Evolutionary conservation across 2,797 vertebrate species (phyloP), one percentile per base, ranked within the genome.

Genomic region (Emys orbicularis): DNA sequence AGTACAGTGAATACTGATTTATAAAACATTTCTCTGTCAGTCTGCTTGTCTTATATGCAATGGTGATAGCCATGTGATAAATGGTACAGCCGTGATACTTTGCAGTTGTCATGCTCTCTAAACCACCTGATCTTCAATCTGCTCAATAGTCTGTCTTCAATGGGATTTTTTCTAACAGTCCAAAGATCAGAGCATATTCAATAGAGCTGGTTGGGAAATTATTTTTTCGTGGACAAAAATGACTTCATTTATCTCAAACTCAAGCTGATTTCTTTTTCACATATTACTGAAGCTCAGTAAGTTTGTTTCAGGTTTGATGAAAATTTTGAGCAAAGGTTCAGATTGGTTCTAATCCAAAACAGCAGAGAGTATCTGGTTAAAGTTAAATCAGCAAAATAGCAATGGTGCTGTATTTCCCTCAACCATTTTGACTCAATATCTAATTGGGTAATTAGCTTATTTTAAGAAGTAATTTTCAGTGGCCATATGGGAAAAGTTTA

Each of bases 401-500:
- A 74, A 57, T 72, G 31, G 76, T 96, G 79, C 90, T 93, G 87
- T 89, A 81, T 86, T 54, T 87, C 16, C 61, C 5, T 10, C 77
- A 53, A 88, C 94, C 93, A 47, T 44, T 77, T 79, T 74, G 87
- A 94, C 95, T 47, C 84, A 83, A 5, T 13, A 2, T 83, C 94
- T 79, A 95, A 76, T 89, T 96, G 90, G n/a, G 3, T 83, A 93
- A 81, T 94, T 37, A 11, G 27, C 85, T 84, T 56, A 79, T 56
- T 86, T 9, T 68, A 52, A 86, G 83, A 79, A 49, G 23, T 83
- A 84, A 53, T 83, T 88, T 92, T 50, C 5, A 54, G 59, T 96
- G 88, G 89, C 34, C 34, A 10, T 89, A 91, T 80, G 34, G 59
- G 83, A 87, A 89, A 96, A 87, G 79, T 84, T 87, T 92, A 52